Evolutionary conservation across 2,113 vertebrate genomes (phyloP).

Genomic region (Peromyscus polionotus): DNA sequence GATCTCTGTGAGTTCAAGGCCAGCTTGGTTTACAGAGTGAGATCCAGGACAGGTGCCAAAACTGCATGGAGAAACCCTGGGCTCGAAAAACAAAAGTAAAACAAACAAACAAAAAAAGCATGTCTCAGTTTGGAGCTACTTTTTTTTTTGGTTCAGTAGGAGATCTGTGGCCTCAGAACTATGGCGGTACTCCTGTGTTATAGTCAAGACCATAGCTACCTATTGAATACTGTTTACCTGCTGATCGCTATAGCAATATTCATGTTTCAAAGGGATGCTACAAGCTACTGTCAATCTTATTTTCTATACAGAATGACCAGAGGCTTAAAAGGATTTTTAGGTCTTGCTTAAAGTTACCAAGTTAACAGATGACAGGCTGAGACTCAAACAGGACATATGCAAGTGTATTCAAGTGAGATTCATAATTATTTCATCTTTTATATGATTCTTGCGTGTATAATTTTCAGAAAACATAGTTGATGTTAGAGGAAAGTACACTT

Average conservation of each 20-base stretch:
- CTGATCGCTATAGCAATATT: background rate
- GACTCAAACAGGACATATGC: background rate
- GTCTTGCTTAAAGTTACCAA: background rate
- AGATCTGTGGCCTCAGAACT: background rate
- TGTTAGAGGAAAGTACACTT: conserved; percentile 7
- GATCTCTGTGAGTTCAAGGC: too few species aligned
- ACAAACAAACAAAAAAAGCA: background rate
- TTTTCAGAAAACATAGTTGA: conserved; percentile 1
- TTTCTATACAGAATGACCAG: background rate
- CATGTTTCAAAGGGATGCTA: background rate
- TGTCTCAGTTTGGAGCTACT: background rate
- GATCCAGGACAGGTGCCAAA: too few species aligned
- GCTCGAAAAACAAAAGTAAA: too few species aligned
- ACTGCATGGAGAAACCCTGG: too few species aligned
- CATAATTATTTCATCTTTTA: conserved; percentile 30
- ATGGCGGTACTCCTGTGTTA: background rate
- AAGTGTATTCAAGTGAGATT: background rate
- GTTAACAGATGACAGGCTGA: background rate
- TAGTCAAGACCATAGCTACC: background rate
- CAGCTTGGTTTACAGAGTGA: too few species aligned
- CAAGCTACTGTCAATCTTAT: background rate
- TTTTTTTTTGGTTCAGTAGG: background rate
- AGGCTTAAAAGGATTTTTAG: background rate
- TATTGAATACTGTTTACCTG: background rate
- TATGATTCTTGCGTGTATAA: background rate